Evolutionary conservation across 2,888 invertebrate genomes (phyloP).

Genomic region (Emmelina monodactyla): DNA sequence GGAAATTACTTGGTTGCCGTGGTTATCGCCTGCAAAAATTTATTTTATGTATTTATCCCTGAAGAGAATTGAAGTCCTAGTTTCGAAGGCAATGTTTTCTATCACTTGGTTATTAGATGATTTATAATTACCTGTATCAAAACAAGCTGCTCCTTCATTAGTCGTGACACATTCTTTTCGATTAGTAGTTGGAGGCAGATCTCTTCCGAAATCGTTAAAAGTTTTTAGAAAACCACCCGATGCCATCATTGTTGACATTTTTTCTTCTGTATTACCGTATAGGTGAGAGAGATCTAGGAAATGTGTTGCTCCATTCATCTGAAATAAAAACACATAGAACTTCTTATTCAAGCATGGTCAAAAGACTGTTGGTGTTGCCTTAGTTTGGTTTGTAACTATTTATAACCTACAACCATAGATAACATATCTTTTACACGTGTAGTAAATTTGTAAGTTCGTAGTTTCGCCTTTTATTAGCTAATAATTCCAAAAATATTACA

Average conservation of each 20-base stretch:
- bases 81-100: too few relatives aligned
- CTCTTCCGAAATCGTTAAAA: conserved; percentile 71
- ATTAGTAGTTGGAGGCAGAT: conserved; percentile 71
- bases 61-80: too few relatives aligned
- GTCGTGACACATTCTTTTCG: conserved; percentile 70
- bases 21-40: conserved; percentile 70
- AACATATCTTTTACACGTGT: too few relatives aligned
- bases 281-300: conserved; percentile 77
- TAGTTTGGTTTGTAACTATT: too few relatives aligned
- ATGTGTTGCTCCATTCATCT: conserved; percentile 81
- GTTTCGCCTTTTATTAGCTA: too few relatives aligned
- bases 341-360: too few relatives aligned
- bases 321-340: too few relatives aligned
- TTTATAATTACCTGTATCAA: conserved; percentile 71
- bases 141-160: conserved; percentile 71
- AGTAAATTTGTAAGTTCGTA: too few relatives aligned
- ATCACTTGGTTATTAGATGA: too few relatives aligned
- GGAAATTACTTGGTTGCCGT: conserved; percentile 81
- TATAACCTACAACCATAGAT: too few relatives aligned
- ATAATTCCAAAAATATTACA: too few relatives aligned
- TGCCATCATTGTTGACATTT: conserved; percentile 63
- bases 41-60: neutral
- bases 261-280: conserved; percentile 73
- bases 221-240: conserved; percentile 70
- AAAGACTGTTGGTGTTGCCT: too few relatives aligned